Evolutionary conservation across 2,888 invertebrate species (phyloP).

Genomic region (Cepaea hortensis): DNA sequence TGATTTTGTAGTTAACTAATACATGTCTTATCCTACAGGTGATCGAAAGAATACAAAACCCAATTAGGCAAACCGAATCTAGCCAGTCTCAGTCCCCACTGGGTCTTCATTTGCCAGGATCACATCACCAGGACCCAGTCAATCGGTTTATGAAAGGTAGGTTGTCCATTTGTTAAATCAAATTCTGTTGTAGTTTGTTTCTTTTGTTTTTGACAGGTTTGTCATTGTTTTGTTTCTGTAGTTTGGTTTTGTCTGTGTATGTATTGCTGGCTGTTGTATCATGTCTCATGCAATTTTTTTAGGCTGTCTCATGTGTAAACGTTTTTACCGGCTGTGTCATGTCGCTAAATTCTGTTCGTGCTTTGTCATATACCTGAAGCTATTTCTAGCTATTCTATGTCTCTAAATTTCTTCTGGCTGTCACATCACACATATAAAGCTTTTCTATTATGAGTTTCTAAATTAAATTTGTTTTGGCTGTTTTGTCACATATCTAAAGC

Average conservation of each 20-base stretch:
- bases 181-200: neutral
- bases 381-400: neutral
- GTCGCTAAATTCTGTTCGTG: neutral
- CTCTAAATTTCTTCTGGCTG: neutral
- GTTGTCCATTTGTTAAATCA: neutral
- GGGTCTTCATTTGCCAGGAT: constrained; percentile 44
- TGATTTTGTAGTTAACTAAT: neutral
- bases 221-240: neutral
- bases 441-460: no score
- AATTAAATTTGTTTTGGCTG: no score
- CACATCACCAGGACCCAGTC: constrained; percentile 42
- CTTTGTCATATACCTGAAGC: neutral
- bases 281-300: no score
- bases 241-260: no score
- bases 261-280: no score
- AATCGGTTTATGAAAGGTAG: constrained; percentile 52
- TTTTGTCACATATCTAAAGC: no score
- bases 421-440: no score
- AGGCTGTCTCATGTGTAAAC: no score
- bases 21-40: constrained; percentile 50
- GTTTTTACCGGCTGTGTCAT: no score
- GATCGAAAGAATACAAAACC: constrained; percentile 64
- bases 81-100: constrained; percentile 39
- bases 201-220: neutral
- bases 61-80: constrained; percentile 48